Conservation (phyloP, 92 coral and sea anemone species). For the Epizoanthus scotinus region DNA sequence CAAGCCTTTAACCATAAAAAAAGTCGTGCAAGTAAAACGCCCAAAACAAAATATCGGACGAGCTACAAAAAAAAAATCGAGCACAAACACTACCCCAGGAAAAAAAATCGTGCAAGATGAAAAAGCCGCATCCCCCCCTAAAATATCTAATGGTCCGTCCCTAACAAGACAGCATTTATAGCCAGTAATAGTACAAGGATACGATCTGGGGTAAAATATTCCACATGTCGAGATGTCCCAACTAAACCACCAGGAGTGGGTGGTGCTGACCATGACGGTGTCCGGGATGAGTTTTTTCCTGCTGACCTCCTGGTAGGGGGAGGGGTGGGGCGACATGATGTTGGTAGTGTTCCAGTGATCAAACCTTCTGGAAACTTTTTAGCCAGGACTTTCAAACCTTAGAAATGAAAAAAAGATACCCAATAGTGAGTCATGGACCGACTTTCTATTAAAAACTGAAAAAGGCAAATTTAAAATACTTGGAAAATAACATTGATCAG, state of each 20-base stretch:
- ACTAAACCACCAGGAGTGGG: constrained; percentile 50
- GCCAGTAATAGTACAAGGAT: constrained; percentile 59
- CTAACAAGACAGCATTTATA: no score
- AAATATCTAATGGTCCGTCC: no score
- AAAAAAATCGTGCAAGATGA: no score
- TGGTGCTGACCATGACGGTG: constrained; percentile 53
- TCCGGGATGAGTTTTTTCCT: constrained; percentile 55
- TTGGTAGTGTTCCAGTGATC: constrained; percentile 82
- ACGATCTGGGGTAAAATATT: constrained; percentile 82
- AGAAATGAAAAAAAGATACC: neutral
- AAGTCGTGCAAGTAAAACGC: no score
- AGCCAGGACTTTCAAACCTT: constrained; percentile 86
- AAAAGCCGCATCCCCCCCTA: no score
- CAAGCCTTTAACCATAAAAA: no score
- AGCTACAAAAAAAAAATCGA: no score
- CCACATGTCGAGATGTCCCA: constrained; percentile 57
- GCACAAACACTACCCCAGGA: no score
- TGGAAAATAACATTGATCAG: no score
- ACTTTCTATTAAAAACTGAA: neutral
- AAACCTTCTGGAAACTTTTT: constrained; percentile 91
- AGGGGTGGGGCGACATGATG: constrained; percentile 87
- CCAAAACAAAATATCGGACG: no score
- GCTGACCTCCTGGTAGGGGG: constrained; percentile 87
- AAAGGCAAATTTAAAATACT: neutral
- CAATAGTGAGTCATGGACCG: no score